Conservation (phyloP, 2,113 vertebrate genomes). For the Burhinus oedicnemus region DNA sequence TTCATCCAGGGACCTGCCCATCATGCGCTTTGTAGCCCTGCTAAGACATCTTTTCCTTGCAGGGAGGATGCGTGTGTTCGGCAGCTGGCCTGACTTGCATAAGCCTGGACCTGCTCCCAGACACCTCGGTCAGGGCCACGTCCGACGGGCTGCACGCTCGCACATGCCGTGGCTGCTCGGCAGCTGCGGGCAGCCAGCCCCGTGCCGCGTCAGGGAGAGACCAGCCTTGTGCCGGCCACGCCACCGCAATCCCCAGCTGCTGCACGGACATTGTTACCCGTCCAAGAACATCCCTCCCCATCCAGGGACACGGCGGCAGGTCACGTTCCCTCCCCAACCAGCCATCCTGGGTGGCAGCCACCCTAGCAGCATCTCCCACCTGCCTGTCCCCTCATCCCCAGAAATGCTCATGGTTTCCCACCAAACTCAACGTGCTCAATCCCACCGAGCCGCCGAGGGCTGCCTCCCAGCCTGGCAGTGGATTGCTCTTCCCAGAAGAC, state of each 20-base stretch:
- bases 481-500: background rate
- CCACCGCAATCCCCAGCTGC: background rate
- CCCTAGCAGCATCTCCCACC: background rate
- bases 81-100: background rate
- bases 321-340: background rate
- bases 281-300: background rate
- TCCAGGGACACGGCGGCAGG: fast-evolving
- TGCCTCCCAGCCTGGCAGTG: background rate
- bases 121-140: background rate
- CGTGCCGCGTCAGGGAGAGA: fast-evolving
- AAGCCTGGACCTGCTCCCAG: constrained; percentile 46
- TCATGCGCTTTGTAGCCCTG: background rate
- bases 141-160: background rate
- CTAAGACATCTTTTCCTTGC: constrained; percentile 14
- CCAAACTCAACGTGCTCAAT: background rate
- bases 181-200: background rate
- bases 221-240: background rate
- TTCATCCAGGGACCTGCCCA: constrained; percentile 21
- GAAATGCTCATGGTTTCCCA: background rate
- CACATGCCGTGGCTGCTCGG: fast-evolving
- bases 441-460: fast-evolving
- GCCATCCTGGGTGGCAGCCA: background rate
- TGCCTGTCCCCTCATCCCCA: background rate
- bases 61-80: background rate
- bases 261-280: background rate